These are phyloP conservation scores for Schrankia costaestrigalis DNA, from an alignment of 2,888 invertebrate species.

Conservation along the genomic window DNA sequence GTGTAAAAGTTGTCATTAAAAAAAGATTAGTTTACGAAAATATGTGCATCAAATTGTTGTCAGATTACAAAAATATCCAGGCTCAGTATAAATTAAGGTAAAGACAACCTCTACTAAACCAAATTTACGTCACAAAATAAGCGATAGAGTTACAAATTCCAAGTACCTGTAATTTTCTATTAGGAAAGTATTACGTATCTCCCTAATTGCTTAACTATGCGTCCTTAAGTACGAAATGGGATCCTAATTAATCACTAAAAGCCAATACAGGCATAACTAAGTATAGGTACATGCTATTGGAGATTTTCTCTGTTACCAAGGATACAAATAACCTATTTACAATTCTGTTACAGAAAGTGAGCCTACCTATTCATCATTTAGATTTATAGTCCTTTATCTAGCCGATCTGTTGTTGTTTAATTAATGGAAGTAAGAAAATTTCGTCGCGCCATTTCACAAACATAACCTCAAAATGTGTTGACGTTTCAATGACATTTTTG, in stretches of 20 bases:
- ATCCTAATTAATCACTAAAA: slow-evolving; percentile 38
- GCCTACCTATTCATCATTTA: slow-evolving; percentile 76
- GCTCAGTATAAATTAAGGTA: too few species aligned
- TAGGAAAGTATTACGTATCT: slow-evolving; percentile 2
- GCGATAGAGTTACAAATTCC: too few species aligned
- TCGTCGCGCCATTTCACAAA: slow-evolving; percentile 43
- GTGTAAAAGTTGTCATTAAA: too few species aligned
- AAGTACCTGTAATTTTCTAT: too few species aligned
- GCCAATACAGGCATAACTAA: slow-evolving; percentile 21
- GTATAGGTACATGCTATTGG: slow-evolving; percentile 27
- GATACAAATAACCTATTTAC: slow-evolving; percentile 71
- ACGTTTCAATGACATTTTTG: slow-evolving; percentile 34
- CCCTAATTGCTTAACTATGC: slow-evolving; percentile 1
- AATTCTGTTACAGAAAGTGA: slow-evolving; percentile 62
- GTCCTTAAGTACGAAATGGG: slow-evolving; percentile 18
- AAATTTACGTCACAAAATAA: too few species aligned
- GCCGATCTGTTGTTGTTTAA: slow-evolving; percentile 75
- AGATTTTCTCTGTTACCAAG: slow-evolving; percentile 28
- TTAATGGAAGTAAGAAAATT: slow-evolving; percentile 72
- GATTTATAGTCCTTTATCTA: slow-evolving; percentile 77
- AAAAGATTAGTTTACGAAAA: too few species aligned
- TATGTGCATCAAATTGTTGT: too few species aligned
- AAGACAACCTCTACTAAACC: too few species aligned
- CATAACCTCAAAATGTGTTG: slow-evolving; percentile 37
- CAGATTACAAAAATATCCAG: too few species aligned